These are phyloP conservation scores for Psylliodes chrysocephalus DNA, from an alignment of 2,888 invertebrate genomes.

Conservation along the genomic window DNA sequence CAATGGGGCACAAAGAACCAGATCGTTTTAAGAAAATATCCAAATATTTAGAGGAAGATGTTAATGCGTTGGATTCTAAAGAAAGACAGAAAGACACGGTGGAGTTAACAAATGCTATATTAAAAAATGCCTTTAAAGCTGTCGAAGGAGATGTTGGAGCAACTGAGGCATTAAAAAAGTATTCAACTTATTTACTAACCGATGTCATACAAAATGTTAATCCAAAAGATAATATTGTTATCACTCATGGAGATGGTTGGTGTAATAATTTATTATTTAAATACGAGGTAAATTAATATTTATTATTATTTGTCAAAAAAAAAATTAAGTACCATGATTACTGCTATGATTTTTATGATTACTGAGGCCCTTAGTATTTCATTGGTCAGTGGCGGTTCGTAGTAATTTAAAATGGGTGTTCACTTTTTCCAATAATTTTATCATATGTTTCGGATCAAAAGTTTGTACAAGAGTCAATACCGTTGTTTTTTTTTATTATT, in stretches of 20 bases:
- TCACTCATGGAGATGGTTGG: constrained; percentile 54
- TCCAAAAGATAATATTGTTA: constrained; percentile 18
- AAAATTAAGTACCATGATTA: no score
- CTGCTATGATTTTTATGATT: no score
- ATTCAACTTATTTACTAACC: background rate
- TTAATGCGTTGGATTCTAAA: constrained; percentile 1
- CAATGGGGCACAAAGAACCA: constrained; percentile 49
- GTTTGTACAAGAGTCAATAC: no score
- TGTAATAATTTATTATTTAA: constrained; percentile 52
- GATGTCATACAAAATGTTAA: background rate
- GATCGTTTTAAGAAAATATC: constrained; percentile 43
- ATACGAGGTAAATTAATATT: constrained; percentile 44
- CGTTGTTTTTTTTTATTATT: no score
- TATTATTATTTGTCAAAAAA: no score
- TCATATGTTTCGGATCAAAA: no score
- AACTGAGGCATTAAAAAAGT: constrained; percentile 11
- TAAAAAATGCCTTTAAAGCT: constrained; percentile 22
- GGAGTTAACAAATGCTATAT: background rate
- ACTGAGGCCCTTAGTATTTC: no score
- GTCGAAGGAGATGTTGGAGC: constrained; percentile 5
- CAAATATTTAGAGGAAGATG: constrained; percentile 10
- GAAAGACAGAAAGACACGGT: background rate
- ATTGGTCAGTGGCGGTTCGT: no score
- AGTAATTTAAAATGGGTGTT: no score
- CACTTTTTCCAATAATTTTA: no score